phyloP scores from a whole-genome alignment of 2,888 invertebrate species.

The Petrophora chlorosata region DNA sequence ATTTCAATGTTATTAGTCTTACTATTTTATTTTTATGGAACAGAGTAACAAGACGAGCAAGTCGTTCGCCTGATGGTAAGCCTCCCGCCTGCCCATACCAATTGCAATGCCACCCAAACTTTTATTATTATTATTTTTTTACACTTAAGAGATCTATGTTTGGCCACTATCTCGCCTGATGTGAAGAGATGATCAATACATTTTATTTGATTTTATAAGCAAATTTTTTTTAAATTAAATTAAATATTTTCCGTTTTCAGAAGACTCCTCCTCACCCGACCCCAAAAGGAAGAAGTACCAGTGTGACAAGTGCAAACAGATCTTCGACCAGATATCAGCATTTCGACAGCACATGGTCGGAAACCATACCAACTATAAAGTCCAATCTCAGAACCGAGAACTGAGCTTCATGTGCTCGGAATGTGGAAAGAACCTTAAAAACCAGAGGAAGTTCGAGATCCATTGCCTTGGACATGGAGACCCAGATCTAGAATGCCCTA shows the following conservation, averaged over 20 bases:
- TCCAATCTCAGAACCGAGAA: constrained; percentile 32
- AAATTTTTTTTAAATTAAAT: not conserved
- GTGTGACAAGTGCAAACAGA: constrained; percentile 73
- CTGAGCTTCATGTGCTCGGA: constrained; percentile 59
- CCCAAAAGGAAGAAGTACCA: constrained; percentile 65
- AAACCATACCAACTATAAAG: constrained; percentile 44
- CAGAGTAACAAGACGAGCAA: no score
- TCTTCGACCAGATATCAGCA: constrained; percentile 61
- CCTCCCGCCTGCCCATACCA: no score
- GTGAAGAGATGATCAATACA: no score
- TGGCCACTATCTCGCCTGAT: no score
- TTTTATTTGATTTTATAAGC: no score
- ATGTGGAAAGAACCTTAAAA: constrained; percentile 69
- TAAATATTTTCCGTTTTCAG: constrained; percentile 14
- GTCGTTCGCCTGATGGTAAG: no score
- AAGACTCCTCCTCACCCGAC: constrained; percentile 24
- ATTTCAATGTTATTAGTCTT: no score
- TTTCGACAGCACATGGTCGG: constrained; percentile 67
- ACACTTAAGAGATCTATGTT: no score
- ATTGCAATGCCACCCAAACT: no score
- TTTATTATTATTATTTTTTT: no score
- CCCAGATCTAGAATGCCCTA: constrained; percentile 71
- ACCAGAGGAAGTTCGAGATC: constrained; percentile 60
- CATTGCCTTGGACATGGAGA: constrained; percentile 73
- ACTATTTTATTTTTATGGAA: no score